Percentiles rank a stretch among this genome's conserved stretches.
phyloP scores from a whole-genome alignment of 2,113 vertebrate species.

The Hemichromis elongatus region DNA sequence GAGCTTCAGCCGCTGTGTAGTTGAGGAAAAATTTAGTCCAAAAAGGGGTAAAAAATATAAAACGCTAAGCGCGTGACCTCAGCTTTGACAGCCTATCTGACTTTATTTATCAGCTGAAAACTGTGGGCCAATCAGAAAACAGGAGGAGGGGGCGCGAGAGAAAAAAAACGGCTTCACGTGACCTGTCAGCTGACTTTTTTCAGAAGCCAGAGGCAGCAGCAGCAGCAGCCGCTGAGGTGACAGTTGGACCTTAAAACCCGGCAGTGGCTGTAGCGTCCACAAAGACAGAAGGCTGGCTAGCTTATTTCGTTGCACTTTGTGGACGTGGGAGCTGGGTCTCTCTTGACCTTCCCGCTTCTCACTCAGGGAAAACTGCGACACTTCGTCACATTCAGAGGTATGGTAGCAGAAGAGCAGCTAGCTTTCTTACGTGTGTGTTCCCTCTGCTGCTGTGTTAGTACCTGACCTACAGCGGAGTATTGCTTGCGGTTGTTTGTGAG shows the following conservation, averaged over 20 bases:
- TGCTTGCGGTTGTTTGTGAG: neutral
- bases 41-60: neutral
- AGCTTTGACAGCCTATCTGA: neutral
- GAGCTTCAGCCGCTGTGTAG: neutral
- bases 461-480: neutral
- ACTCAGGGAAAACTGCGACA: neutral
- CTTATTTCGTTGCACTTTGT: neutral
- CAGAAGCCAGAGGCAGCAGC: neutral
- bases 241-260: neutral
- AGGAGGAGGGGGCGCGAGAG: neutral
- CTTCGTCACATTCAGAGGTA: neutral
- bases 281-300: neutral
- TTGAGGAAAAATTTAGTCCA: rapidly evolving
- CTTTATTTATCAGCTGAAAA: neutral
- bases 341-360: neutral
- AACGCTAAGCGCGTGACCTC: neutral
- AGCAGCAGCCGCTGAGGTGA: neutral
- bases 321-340: neutral
- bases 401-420: neutral
- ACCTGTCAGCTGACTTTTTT: constrained; percentile 58
- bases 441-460: neutral
- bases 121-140: neutral
- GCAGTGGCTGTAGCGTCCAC: neutral
- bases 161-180: constrained; percentile 38
- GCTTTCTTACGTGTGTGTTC: neutral